Evolutionary conservation across 1,140 invertebrate genomes (phyloP).

Genomic region (Chionoecetes opilio): DNA sequence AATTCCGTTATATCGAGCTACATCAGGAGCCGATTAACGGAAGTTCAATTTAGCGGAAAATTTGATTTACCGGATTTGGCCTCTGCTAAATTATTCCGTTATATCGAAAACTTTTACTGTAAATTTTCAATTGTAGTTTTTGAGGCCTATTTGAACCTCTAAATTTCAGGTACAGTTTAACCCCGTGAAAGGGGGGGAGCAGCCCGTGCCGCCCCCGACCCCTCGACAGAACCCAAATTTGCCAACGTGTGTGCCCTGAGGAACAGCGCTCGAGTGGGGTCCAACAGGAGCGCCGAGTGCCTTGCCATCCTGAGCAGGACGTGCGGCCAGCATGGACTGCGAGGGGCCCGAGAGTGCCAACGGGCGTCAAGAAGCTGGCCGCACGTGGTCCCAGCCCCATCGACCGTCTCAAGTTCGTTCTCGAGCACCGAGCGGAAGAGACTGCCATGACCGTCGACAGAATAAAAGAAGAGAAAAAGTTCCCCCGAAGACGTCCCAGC

Average conservation of each 20-base stretch:
- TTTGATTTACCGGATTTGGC: too few species aligned
- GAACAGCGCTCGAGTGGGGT: slow-evolving; percentile 74
- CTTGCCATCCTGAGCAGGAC: slow-evolving; percentile 74
- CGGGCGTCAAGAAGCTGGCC: slow-evolving; percentile 69
- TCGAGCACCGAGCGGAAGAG: slow-evolving; percentile 72
- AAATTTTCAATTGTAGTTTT: too few species aligned
- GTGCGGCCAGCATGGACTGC: slow-evolving; percentile 74
- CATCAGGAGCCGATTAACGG: too few species aligned
- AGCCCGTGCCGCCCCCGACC: slow-evolving; percentile 63
- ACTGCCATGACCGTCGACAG: slow-evolving; percentile 61
- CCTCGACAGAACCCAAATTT: slow-evolving; percentile 78
- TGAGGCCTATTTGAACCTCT: background rate
- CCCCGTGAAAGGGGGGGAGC: slow-evolving; percentile 70
- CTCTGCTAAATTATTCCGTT: too few species aligned
- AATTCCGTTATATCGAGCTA: too few species aligned
- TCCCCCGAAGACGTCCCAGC: slow-evolving; percentile 76
- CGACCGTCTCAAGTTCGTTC: slow-evolving; percentile 59
- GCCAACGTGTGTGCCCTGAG: slow-evolving; percentile 79
- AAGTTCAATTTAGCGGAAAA: too few species aligned
- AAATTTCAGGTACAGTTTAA: slow-evolving; percentile 76
- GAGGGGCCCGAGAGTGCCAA: slow-evolving; percentile 38
- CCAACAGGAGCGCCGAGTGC: slow-evolving; percentile 76
- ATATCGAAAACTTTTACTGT: too few species aligned
- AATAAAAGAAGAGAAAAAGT: slow-evolving; percentile 70
- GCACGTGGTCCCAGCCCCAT: slow-evolving; percentile 72